Base-by-base conservation (phyloP, 2,888 invertebrate species). In the Aphidoletes aphidimyza region DNA sequence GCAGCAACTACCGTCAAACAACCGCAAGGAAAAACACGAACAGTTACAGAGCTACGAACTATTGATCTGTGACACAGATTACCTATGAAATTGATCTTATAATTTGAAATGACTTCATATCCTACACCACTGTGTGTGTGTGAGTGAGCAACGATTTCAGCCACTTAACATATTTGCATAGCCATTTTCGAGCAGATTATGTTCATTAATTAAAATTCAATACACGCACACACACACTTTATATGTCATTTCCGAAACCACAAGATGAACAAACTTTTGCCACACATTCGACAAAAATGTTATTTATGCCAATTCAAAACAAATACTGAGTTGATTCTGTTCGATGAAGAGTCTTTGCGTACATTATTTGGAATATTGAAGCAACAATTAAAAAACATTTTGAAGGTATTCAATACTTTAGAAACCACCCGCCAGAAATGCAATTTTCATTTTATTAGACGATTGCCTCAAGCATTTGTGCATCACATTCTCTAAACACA, bases 361-460 rank as follows among this genome's bases (percentile, higher is more conserved):
- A n/a, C n/a, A n/a, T 42, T 42, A 42, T 42, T 42, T 26, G 54
- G 54, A 26, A 22, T n/a, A n/a, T 8, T 5, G 26, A 5, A 26
- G 11, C 54, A 54, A 22, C 22, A 17, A 54, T 19, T 3, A 30
- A 30, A 30, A 34, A 69, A 69, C 26, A 69, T 14, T 30, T 30
- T 19, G 47, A 8, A 11, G n/a, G n/a, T n/a, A n/a, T n/a, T n/a
- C n/a, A n/a, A n/a, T n/a, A n/a, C n/a, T n/a, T n/a, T 17, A 47
- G 11, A 47, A 47, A 14, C 11, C 34, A 69, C 14, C 8, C 30
- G 14, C 34, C 30, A n/a, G 14, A 30, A 69, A 30, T 69, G 30
- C 14, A 69, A 69, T 30, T 69, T 69, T 69, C 69, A 69, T 69
- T 69, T 69, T 69, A 69, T 69, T 69, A 69, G 69, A 69, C 69